These are phyloP conservation scores for Balaenoptera acutorostrata DNA, from an alignment of 2,113 vertebrate species.

Conservation along the genomic window DNA sequence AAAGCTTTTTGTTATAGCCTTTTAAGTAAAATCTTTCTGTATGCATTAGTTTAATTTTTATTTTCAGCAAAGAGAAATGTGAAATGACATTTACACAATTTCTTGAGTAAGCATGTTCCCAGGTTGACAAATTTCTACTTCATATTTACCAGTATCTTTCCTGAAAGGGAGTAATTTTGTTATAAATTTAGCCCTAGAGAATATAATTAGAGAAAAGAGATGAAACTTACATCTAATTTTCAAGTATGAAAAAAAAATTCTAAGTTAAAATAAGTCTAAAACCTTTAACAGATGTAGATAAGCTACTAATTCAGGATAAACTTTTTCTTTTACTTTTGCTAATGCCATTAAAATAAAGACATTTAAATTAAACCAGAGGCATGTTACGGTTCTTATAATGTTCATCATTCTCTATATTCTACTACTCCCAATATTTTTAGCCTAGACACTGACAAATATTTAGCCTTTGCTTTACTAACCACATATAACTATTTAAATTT, in stretches of 20 bases:
- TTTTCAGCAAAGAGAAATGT: slow-evolving; percentile 42
- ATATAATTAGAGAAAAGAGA: neutral
- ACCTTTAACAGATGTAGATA: neutral
- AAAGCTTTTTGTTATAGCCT: neutral
- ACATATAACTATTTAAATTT: neutral
- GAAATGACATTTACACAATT: slow-evolving; percentile 4
- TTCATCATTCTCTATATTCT: neutral
- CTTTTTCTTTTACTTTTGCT: neutral
- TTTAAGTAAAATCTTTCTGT: slow-evolving; percentile 14
- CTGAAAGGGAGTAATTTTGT: neutral
- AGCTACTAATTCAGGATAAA: neutral
- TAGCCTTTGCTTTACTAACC: neutral
- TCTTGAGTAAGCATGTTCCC: neutral
- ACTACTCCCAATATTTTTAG: neutral
- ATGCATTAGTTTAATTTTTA: slow-evolving; percentile 8
- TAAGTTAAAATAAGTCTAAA: neutral
- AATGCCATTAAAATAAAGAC: neutral
- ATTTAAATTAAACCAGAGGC: neutral
- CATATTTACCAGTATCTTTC: neutral
- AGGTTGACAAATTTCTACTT: neutral
- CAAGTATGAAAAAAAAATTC: slow-evolving; percentile 16
- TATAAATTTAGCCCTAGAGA: neutral
- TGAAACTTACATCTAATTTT: neutral
- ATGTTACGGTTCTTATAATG: neutral
- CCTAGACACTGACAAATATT: neutral